Base-by-base conservation (phyloP, 2,113 vertebrate genomes). In the Callionymus lyra region DNA sequence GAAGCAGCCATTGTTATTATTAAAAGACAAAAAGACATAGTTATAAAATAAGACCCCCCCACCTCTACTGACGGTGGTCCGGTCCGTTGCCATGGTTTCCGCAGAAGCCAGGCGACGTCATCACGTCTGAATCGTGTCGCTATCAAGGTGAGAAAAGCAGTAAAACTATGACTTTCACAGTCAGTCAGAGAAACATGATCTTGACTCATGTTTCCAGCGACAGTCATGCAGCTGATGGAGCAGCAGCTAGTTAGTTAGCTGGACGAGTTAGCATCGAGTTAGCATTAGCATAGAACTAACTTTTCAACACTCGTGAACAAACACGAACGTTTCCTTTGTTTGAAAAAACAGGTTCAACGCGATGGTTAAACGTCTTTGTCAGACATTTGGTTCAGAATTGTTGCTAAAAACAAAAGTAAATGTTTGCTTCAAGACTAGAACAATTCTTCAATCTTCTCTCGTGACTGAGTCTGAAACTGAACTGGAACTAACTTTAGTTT, bases 11-110 rank as follows among this genome's bases (percentile, higher is more conserved):
- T n/a, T n/a, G n/a, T n/a, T n/a, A n/a, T n/a, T n/a, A n/a, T n/a
- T n/a, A n/a, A n/a, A n/a, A n/a, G n/a, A n/a, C n/a, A n/a, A n/a
- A n/a, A n/a, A n/a, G n/a, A n/a, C n/a, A n/a, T n/a, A n/a, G n/a
- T n/a, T n/a, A n/a, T n/a, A n/a, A n/a, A n/a, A n/a, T n/a, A n/a
- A n/a, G n/a, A n/a, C n/a, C n/a, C n/a, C n/a, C n/a, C n/a, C n/a
- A n/a, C n/a, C n/a, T n/a, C n/a, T n/a, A n/a, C n/a, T n/a, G n/a
- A 3, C 13, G 34, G 2, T 84, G 80, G 82, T 77, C 76, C 57
- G 41, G 46, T 38, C 82, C 75, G 82, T 84, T 84, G 75, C 75
- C 77, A 58, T 65, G 82, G 70, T 43, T 49, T 43, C 34, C 4
- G 32, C 45, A 57, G 69, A 81, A 81, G 78, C 80, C 56, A 63